Evolutionary conservation across 35 echinoderm and acorn worm species (phyloP).

Genomic region (Acanthaster planci): DNA sequence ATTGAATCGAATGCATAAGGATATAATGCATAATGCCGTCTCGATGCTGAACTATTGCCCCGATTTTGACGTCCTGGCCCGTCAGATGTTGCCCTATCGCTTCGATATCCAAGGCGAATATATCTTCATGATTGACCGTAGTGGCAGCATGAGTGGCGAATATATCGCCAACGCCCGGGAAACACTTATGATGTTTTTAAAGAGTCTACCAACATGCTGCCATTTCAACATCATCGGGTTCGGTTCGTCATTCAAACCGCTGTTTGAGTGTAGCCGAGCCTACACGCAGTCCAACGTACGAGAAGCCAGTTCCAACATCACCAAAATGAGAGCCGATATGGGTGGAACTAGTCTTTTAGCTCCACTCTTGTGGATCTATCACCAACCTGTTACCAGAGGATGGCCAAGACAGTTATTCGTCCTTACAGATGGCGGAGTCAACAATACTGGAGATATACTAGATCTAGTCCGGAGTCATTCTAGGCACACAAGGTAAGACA

Average conservation of each 20-base stretch:
- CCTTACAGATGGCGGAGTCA: slow-evolving; percentile 82
- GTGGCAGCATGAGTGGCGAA: slow-evolving; percentile 94
- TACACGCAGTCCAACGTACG: slow-evolving; percentile 91
- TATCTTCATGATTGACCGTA: slow-evolving; percentile 88
- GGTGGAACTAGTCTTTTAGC: slow-evolving; percentile 76
- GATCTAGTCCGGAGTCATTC: slow-evolving; percentile 76
- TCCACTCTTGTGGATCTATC: slow-evolving; percentile 78
- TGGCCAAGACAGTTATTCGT: slow-evolving; percentile 90
- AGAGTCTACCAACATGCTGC: slow-evolving; percentile 91
- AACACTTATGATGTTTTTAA: slow-evolving; percentile 90
- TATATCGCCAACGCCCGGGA: slow-evolving; percentile 94
- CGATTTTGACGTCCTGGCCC: slow-evolving; percentile 79
- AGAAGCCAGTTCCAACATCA: slow-evolving; percentile 87
- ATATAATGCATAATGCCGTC: slow-evolving; percentile 95
- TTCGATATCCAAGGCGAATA: slow-evolving; percentile 96
- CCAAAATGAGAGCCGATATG: slow-evolving; percentile 87
- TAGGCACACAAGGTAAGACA: slow-evolving; percentile 68
- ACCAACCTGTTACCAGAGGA: slow-evolving; percentile 68
- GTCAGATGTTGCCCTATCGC: slow-evolving; percentile 69
- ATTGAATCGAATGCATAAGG: slow-evolving; percentile 81
- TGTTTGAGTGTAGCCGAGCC: slow-evolving; percentile 87
- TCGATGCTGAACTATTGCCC: slow-evolving; percentile 96
- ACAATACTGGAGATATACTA: slow-evolving; percentile 78
- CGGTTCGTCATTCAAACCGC: slow-evolving; percentile 85
- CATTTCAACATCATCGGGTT: slow-evolving; percentile 95